Evolutionary conservation across 2,113 vertebrate genomes (phyloP), one percentile per base, ranked within the genome.

Genomic region (Poecile atricapillus): DNA sequence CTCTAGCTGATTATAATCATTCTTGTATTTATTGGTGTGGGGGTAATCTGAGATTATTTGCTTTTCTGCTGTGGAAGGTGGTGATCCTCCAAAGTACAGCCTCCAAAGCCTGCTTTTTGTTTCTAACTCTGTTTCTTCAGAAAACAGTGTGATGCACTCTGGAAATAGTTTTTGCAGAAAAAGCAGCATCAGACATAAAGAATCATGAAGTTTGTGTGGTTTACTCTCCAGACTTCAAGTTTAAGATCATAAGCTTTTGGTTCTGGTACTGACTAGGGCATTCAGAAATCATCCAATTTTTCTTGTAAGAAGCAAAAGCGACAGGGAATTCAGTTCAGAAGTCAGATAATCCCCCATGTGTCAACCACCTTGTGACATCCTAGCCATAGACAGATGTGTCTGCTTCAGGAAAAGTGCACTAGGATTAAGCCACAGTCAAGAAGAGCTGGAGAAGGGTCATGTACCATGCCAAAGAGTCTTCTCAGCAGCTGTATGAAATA

Each of bases 31-130:
- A 60, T 93, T 91, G 79, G 6, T 56, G 63, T 56, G 56, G n/a
- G n/a, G 11, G 53, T 92, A 86, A 71, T 78, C 28, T 82, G 63
- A 96, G 71, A 87, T 63, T 83, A 63, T 91, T 93, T 95, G 5
- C 44, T 95, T 39, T 94, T 90, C 69, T 90, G 41, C 33, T 92
- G 41, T 44, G 44, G 64, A 93, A 93, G 73, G 46, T 78, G 60
- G 33, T 50, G 64, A 89, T 58, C 46, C 74, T 39, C 39, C 39
- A 39, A 39, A 89, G 63, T 79, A n/a, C 50, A 77, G 41, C 65
- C 49, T 94, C 79, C 76, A 92, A 95, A 92, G 13, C 17, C 39
- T 76, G 6, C 4, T 58, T 87, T 86, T 91, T 59, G 22, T 92
- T 90, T 76, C 74, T 53, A 53, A 24, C 11, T 85, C 30, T 1